Evolutionary conservation across 2,888 invertebrate genomes (phyloP).

Genomic region (Elmis aenea): DNA sequence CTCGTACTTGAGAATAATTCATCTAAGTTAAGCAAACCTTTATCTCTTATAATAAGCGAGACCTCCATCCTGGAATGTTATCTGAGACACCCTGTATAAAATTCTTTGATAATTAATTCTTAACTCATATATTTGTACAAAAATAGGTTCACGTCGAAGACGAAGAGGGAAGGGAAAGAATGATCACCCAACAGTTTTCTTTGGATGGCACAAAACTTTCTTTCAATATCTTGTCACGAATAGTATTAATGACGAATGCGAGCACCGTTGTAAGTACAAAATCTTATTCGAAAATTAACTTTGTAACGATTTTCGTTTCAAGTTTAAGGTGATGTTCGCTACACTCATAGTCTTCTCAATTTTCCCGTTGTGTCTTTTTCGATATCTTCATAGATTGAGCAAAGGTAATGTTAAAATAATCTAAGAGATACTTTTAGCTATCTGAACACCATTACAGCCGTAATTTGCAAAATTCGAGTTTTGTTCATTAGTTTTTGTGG

Average conservation of each 20-base stretch:
- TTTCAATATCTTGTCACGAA: slow-evolving; percentile 63
- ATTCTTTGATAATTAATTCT: too few species aligned
- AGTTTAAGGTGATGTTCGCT: background rate
- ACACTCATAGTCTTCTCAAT: background rate
- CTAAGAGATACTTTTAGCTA: too few species aligned
- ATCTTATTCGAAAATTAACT: background rate
- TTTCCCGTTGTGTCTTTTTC: background rate
- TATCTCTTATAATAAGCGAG: too few species aligned
- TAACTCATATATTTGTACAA: too few species aligned
- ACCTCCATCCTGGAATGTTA: too few species aligned
- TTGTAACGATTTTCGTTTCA: background rate
- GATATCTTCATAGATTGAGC: background rate
- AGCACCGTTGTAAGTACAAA: slow-evolving; percentile 61
- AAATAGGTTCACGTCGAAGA: slow-evolving; percentile 60
- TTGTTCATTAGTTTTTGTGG: too few species aligned
- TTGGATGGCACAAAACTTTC: slow-evolving; percentile 65
- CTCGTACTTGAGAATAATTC: too few species aligned
- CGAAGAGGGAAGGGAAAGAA: slow-evolving; percentile 52
- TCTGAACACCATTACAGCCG: too few species aligned
- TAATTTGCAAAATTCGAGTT: too few species aligned
- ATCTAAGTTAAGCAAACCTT: too few species aligned
- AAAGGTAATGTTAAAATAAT: too few species aligned
- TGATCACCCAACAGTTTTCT: slow-evolving; percentile 67
- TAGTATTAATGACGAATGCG: slow-evolving; percentile 74
- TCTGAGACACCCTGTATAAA: too few species aligned